phyloP scores from a whole-genome alignment of 2,113 vertebrate species.

The Talpa occidentalis region DNA sequence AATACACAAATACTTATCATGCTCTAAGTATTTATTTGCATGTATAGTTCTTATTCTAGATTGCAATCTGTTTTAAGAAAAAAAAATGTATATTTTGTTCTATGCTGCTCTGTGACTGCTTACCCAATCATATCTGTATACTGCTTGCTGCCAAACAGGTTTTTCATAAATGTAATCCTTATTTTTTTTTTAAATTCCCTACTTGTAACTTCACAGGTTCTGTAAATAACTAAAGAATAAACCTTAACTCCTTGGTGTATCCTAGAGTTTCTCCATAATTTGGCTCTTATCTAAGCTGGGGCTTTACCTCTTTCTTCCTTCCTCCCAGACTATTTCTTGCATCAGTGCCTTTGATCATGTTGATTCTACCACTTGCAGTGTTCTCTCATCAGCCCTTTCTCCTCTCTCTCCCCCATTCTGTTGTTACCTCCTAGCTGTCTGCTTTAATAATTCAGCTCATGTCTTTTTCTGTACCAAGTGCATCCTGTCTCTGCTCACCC shows the following conservation, averaged over 20 bases:
- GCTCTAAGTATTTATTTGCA: not conserved
- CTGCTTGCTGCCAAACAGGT: not conserved
- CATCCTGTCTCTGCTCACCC: not conserved
- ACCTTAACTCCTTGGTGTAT: not conserved
- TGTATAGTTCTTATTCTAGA: not conserved
- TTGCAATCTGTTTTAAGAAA: not conserved
- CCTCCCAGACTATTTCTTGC: not conserved
- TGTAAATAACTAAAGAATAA: conserved; percentile 22
- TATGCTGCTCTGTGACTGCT: not conserved
- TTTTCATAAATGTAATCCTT: not conserved
- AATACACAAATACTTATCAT: not conserved
- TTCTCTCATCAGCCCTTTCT: not conserved
- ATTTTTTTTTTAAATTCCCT: not conserved
- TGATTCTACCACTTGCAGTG: not conserved
- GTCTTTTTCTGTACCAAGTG: not conserved
- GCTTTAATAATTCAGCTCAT: not conserved
- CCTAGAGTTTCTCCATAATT: not conserved
- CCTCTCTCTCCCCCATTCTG: not conserved
- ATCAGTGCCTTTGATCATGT: not conserved
- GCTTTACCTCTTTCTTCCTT: not conserved
- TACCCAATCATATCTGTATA: not conserved
- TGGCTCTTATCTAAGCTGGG: not conserved
- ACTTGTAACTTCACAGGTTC: conserved; percentile 9
- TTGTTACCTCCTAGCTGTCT: not conserved
- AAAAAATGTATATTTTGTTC: not conserved